Evolutionary conservation across 2,797 vertebrate species (phyloP), one percentile per base, ranked within the genome.

Genomic region (Pteronotus mesoamericanus): DNA sequence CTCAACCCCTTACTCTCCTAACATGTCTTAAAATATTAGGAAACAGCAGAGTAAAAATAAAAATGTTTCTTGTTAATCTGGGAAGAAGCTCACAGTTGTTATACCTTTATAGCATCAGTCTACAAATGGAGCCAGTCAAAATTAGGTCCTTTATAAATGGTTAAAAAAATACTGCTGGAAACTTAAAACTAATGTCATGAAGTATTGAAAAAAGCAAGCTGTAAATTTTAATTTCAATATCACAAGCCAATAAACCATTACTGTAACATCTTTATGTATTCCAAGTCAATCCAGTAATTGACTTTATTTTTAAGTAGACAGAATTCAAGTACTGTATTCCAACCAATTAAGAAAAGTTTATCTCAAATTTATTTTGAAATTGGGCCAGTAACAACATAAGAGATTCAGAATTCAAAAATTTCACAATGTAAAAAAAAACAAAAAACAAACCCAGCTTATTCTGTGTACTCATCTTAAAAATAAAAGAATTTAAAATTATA

Each of bases 201-300:
- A 89, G 64, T 34, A 89, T 2, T 91, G 79, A 80, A 86, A 94
- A 91, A 93, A 92, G 7, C 29, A 79, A 77, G 85, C 9, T 78
- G 4, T 89, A 94, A 95, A 91, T 92, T 96, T 92, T 79, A 86
- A 92, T 86, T 93, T 77, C 68, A 89, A 90, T n/a, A 91, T 92
- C 59, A 92, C 9, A 51, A 77, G 44, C 48, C 57, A 92, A 94
- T 85, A 96, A 94, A 82, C 74, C 42, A 59, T 34, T 93, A 95
- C 57, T 93, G 32, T 22, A 74, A 78, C 42, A 95, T 85, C 61
- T 95, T 96, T 88, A 94, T 59, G 44, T 24, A 83, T 87, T 84
- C 53, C 42, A 82, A 96, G 75, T 71, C 37, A 88, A 96, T 82
- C 34, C 51, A 94, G 51, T 82, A 82, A 91, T 0, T 68, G 26